A percentile compares a stretch with the other conserved stretches of the same genome.
phyloP scores from a whole-genome alignment of 2,888 invertebrate genomes.

The Orthosia gracilis region DNA sequence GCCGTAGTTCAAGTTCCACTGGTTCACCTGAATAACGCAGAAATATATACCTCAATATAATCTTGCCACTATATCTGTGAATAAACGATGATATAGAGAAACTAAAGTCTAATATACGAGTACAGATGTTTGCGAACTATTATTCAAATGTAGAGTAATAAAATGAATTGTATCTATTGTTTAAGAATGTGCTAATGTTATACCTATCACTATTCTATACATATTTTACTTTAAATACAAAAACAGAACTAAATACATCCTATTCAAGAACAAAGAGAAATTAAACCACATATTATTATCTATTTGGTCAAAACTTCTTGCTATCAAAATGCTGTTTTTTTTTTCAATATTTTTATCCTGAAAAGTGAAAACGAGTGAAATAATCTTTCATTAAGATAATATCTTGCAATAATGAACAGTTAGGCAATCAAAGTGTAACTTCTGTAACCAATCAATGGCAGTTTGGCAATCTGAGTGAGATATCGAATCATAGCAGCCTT shows the following conservation, averaged over 20 bases:
- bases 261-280: too few species aligned
- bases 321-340: too few species aligned
- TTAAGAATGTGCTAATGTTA: neutral
- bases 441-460: too few species aligned
- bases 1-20: slow-evolving; percentile 99
- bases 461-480: too few species aligned
- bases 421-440: too few species aligned
- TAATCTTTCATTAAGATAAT: neutral
- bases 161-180: neutral
- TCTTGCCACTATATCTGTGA: neutral
- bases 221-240: neutral
- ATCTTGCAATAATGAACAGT: neutral
- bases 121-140: neutral
- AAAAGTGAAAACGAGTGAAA: neutral
- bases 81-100: neutral
- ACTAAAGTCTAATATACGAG: neutral
- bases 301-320: neutral
- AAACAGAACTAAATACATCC: neutral
- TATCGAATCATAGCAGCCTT: neutral
- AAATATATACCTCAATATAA: neutral
- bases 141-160: neutral
- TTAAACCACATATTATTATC: neutral
- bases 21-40: slow-evolving; percentile 88
- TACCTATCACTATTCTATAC: neutral
- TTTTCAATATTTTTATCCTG: slow-evolving; percentile 6